Conservation (phyloP, 35 echinoderm and acorn worm genomes). For the Diadema setosum region DNA sequence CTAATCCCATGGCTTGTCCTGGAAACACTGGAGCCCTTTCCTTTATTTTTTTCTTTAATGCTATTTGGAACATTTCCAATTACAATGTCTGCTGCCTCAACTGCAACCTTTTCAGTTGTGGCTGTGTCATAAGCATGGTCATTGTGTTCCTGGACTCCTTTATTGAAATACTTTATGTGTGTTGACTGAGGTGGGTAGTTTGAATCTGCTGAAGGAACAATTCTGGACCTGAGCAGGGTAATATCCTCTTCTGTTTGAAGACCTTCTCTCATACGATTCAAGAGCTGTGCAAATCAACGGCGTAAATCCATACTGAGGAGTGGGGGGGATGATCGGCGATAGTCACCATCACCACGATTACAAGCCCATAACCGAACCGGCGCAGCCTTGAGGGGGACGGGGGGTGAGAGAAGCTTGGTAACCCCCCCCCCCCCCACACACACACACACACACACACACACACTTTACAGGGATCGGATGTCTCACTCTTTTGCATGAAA, state of each 20-base stretch:
- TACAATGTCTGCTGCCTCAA: not conserved
- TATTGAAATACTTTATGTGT: not conserved
- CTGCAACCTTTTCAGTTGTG: not conserved
- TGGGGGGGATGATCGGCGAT: no score
- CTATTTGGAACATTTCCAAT: no score
- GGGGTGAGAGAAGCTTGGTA: no score
- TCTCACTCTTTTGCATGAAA: no score
- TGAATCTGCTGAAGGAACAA: not conserved
- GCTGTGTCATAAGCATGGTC: not conserved
- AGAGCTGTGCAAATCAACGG: conserved; percentile 33
- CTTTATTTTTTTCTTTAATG: not conserved
- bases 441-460: no score
- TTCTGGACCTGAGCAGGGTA: not conserved
- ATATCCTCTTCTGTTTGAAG: not conserved
- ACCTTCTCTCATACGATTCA: not conserved
- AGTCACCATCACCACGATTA: no score
- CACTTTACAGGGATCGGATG: no score
- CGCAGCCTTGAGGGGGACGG: no score
- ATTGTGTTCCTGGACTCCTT: not conserved
- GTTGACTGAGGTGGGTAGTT: not conserved
- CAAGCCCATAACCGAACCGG: no score
- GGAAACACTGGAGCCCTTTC: not conserved
- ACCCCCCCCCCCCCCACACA: no score
- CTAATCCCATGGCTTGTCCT: not conserved
- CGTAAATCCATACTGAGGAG: no score